Conservation (phyloP, 2,113 vertebrate species). For the Platycercus adscitus region DNA sequence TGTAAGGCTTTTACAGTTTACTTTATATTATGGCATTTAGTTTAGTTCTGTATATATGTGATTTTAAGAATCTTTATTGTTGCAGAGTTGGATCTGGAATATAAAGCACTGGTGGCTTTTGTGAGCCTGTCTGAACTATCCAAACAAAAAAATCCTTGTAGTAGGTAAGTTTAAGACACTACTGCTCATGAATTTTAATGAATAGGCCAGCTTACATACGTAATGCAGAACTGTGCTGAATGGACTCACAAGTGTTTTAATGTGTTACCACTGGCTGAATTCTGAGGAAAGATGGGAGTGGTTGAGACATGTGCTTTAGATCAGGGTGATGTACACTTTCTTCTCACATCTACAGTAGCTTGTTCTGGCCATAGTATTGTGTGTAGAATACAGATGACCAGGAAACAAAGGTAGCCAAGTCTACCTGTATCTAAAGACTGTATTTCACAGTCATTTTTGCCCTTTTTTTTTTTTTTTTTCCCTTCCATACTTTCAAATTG, state of each 20-base stretch:
- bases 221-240: background rate
- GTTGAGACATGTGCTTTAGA: slow-evolving; percentile 15
- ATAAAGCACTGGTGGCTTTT: background rate
- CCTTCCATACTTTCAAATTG: background rate
- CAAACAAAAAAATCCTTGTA: slow-evolving; percentile 51
- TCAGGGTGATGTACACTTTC: background rate
- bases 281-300: background rate
- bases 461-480: background rate
- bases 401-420: background rate
- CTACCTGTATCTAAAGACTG: background rate
- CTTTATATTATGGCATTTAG: slow-evolving; percentile 17
- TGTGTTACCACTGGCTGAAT: background rate
- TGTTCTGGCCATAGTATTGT: background rate
- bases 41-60: background rate
- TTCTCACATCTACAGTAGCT: background rate
- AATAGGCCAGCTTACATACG: background rate
- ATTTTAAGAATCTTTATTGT: slow-evolving; percentile 34
- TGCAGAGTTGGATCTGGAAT: background rate
- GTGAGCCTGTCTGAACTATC: slow-evolving; percentile 6
- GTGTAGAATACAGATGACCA: background rate
- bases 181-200: slow-evolving; percentile 11
- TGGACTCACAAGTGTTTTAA: background rate
- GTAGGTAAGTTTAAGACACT: slow-evolving; percentile 15
- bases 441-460: background rate
- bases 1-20: background rate